These are phyloP conservation scores for Garrulus glandarius DNA, from an alignment of 2,797 vertebrate genomes.

Conservation along the genomic window DNA sequence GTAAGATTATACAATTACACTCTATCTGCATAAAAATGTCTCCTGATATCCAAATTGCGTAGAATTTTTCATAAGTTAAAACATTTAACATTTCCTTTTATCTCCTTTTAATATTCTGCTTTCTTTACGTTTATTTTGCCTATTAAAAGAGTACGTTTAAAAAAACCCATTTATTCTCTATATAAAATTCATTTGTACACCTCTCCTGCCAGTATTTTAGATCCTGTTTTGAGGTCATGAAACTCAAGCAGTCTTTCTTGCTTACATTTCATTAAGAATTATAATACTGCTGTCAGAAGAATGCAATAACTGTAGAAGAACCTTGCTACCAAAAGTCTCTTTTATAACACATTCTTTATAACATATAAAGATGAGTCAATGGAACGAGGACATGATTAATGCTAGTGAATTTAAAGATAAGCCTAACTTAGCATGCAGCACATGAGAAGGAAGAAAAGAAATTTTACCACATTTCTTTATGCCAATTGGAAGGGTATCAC, in stretches of 20 bases:
- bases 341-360: background rate
- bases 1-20: background rate
- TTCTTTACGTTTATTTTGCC: background rate
- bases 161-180: background rate
- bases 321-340: background rate
- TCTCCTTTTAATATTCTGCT: background rate
- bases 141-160: fast-evolving
- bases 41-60: background rate
- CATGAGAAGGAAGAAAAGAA: background rate
- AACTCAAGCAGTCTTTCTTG: background rate
- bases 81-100: background rate
- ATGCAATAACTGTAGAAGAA: conserved; percentile 9
- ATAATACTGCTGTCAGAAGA: background rate
- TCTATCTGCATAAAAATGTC: background rate
- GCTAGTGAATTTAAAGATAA: conserved; percentile 21
- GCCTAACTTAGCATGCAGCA: conserved; percentile 5
- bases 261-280: background rate
- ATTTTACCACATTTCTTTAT: conserved; percentile 13
- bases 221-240: background rate
- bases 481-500: background rate
- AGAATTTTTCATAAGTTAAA: background rate
- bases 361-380: conserved; percentile 26
- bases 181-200: background rate
- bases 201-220: background rate
- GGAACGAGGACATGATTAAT: conserved; percentile 37